Base-by-base conservation (phyloP, 2,888 invertebrate genomes). In the Sphaerophoria rueppellii region DNA sequence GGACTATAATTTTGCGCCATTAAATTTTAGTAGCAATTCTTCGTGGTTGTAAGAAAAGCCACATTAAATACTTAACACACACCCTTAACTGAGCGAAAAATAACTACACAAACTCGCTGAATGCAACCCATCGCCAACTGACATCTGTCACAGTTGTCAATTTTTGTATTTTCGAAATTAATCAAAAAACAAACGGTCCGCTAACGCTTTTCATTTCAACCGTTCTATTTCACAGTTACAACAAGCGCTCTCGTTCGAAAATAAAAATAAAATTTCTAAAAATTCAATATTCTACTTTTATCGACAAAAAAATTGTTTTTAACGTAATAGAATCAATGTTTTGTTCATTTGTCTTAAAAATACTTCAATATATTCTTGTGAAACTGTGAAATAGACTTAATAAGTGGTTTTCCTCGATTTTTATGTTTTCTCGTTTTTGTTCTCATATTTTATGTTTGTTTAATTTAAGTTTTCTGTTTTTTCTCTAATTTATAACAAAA, bases 151-250 rank as follows among this genome's bases (percentile, higher is more conserved):
- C 11, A 0, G 4, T 9, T 60, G 81, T 54, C 54, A 58, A 24
- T 2, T 34, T 69, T 24, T 40, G 40, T n/a, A 54, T 69, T 75
- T 83, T 83, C 72, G 74, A 80, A 83, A 32, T 14, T 58, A 75
- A 75, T 75, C 71, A 57, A 83, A 83, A 24, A 83, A 80, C 80
- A 83, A 83, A 83, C 83, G 83, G 83, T 43, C 35, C 6, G 40
- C 72, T 78, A 52, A 54, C 81, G 71, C 72, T 83, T 79, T 80
- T 75, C 50, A 58, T 52, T 16, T 72, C 60, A 75, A 80, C 61
- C 37, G 75, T 71, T 75, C 60, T n/a, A 5, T 52, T 37, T 74
- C 70, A 82, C 79, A 82, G 82, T 82, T 82, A 82, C 63, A 58
- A 71, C 46, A 48, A 12, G 46, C 43, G 48, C 60, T 46, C 58